A percentile compares a stretch with the other conserved stretches of the same genome.
phyloP scores from a whole-genome alignment of 2,797 vertebrate genomes.

The Gephyroberyx darwinii region DNA sequence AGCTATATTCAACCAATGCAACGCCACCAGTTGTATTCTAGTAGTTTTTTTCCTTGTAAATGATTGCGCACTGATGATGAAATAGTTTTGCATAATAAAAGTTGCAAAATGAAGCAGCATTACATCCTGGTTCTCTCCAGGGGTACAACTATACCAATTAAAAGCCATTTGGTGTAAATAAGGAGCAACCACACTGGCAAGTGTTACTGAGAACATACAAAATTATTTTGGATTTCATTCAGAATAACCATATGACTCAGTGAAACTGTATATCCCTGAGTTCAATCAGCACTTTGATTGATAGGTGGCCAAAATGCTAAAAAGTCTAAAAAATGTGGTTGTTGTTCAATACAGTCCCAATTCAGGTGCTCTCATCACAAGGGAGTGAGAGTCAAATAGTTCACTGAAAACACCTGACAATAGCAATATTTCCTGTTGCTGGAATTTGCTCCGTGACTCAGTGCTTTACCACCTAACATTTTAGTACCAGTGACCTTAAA shows the following conservation, averaged over 20 bases:
- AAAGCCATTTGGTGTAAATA: not conserved
- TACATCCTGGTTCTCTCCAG: constrained; percentile 53
- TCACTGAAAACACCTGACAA: too few relatives aligned
- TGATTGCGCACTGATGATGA: constrained; percentile 63
- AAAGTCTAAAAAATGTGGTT: not conserved
- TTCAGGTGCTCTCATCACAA: not conserved
- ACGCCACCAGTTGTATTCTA: too few relatives aligned
- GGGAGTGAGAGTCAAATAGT: too few relatives aligned
- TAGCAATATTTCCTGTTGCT: not conserved
- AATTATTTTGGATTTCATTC: constrained; percentile 5
- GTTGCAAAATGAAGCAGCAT: constrained; percentile 60
- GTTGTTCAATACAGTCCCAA: not conserved
- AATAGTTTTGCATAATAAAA: constrained; percentile 62
- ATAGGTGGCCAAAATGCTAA: constrained; percentile 12
- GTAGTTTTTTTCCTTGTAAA: constrained; percentile 23
- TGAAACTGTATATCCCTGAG: constrained; percentile 20
- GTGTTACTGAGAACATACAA: not conserved
- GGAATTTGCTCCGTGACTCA: constrained; percentile 3
- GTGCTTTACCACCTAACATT: constrained; percentile 1
- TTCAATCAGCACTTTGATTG: not conserved
- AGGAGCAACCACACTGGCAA: not conserved
- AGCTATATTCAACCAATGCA: constrained; percentile 69
- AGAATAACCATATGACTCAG: constrained; percentile 26
- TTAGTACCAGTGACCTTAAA: constrained; percentile 48
- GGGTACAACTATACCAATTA: not conserved